Conservation (phyloP, 2,888 invertebrate genomes). For the Rhingia campestris region DNA sequence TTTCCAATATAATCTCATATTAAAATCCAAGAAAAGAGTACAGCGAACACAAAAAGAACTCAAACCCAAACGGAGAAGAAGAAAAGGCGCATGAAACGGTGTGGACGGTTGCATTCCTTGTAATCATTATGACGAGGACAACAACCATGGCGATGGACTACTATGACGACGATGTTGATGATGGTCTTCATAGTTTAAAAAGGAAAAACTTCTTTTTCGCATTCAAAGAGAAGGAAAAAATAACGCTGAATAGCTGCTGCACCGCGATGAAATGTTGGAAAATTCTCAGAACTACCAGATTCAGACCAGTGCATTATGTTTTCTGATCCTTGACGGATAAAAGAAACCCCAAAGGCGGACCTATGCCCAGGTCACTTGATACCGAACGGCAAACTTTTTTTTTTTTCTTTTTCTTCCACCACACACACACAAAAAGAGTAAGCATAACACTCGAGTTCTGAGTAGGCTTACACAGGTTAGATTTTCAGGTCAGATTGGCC, state of each 20-base stretch:
- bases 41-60: background rate
- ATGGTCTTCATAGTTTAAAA: conserved; percentile 61
- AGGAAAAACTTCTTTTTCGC: conserved; percentile 53
- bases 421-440: conserved; percentile 12
- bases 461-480: conserved; percentile 65
- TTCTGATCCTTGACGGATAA: conserved; percentile 56
- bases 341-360: conserved; percentile 53
- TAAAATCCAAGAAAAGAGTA: conserved; percentile 63
- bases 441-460: conserved; percentile 17
- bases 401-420: too few species aligned
- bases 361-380: conserved; percentile 61
- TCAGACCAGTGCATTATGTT: conserved; percentile 38
- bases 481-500: conserved; percentile 62
- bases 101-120: conserved; percentile 62
- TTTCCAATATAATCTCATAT: conserved; percentile 74
- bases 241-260: conserved; percentile 43
- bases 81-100: conserved; percentile 19
- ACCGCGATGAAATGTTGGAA: conserved; percentile 13
- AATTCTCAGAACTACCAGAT: conserved; percentile 50
- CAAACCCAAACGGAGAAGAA: conserved; percentile 35
- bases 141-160: conserved; percentile 30
- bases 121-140: conserved; percentile 64
- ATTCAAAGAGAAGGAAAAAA: conserved; percentile 37
- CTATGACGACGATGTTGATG: conserved; percentile 40
- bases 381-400: conserved; percentile 39